Percentiles rank a stretch among this genome's conserved stretches.
Evolutionary conservation across 2,113 vertebrate species (phyloP).

Genomic region (Silurus asotus): DNA sequence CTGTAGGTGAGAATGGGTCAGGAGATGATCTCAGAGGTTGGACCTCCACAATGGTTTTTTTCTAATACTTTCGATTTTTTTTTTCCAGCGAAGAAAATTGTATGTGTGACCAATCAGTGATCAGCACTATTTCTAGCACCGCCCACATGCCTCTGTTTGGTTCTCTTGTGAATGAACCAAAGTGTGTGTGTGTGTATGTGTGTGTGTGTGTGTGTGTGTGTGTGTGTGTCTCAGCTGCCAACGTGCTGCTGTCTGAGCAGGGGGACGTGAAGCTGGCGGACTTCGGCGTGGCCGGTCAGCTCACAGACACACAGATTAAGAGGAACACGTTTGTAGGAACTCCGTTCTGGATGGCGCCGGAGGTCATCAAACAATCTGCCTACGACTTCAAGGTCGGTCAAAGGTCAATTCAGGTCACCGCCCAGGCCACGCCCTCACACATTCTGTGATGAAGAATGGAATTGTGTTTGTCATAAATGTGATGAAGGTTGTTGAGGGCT

Average conservation of each 20-base stretch:
- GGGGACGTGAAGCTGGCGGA: constrained; percentile 98
- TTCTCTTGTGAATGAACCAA: background rate
- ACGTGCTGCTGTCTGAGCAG: constrained; percentile 95
- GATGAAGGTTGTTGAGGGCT: background rate
- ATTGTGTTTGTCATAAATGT: no score
- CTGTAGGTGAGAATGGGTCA: no score
- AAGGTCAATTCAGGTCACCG: background rate
- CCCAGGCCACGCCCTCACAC: background rate
- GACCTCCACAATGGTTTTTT: no score
- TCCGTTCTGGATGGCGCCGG: constrained; percentile 99
- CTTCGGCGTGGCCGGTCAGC: constrained; percentile 95
- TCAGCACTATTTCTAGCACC: background rate
- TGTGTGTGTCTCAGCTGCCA: constrained; percentile 79
- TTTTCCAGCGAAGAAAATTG: no score
- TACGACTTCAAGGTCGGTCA: constrained; percentile 75
- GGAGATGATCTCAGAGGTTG: no score
- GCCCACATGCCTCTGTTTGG: background rate
- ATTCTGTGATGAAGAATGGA: background rate
- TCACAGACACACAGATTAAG: constrained; percentile 98
- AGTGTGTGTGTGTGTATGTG: background rate
- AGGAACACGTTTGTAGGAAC: constrained; percentile 98
- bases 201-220: background rate
- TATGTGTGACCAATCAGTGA: background rate
- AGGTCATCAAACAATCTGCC: constrained; percentile 98
- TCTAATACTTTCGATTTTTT: no score